Base-by-base conservation (phyloP, 2,797 vertebrate genomes). In the Propithecus perrieri region DNA sequence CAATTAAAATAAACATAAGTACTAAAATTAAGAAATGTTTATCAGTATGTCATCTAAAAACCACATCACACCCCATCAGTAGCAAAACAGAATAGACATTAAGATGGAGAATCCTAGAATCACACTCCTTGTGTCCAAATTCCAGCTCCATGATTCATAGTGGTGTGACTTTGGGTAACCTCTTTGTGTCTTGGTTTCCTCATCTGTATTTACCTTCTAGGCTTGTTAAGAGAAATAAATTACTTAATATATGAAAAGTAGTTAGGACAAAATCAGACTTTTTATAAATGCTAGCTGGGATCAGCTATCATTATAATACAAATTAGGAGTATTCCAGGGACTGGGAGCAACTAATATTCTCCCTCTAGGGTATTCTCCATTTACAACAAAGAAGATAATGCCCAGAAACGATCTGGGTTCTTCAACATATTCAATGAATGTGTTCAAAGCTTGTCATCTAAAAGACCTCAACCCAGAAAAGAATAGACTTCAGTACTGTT, bases 1-100 rank as follows among this genome's bases (percentile, higher is more conserved):
- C 4, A 83, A 86, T 79, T 83, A 74, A 89, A 85, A 81, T 89
- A 96, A 69, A 53, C 7, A 85, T 4, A 35, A 59, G 9, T 69
- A 43, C 50, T 85, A 55, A 88, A 69, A 65, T 46, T 35, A 41
- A 55, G 85, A 67, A 80, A n/a, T 46, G 20, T 46, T 79, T 33
- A 94, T 57, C 55, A 67, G 26, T 17, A 3, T 67, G 10, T 48
- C 53, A 75, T 74, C 10, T 38, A 63, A 38, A 78, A 86, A 79
- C 6, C n/a, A 2, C 5, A 71, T 18, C 4, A 53, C 4, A 5
- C 13, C 10, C 3, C 24, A 28, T 46, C 6, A 22, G 24, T 33
- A 72, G 30, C 87, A 72, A 50, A 20, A n/a, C 13, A 22, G 3
- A 30, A 38, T 10, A 63, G 35, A 61, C 9, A 12, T 65, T 14